phyloP scores from a whole-genome alignment of 2,888 invertebrate genomes.

The Caenorhabditis zanzibari region DNA sequence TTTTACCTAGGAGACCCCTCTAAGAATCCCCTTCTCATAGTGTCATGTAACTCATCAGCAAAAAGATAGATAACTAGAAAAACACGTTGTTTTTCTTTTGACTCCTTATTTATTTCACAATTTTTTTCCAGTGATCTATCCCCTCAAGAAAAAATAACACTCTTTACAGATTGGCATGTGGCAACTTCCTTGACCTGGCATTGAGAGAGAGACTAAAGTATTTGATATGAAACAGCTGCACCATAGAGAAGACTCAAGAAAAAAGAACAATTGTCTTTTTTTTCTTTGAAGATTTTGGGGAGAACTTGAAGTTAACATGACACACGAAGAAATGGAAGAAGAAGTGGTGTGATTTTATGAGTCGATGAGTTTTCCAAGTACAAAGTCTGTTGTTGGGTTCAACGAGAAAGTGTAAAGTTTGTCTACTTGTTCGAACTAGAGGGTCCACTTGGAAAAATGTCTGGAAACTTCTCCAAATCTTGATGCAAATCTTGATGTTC shows the following conservation, averaged over 20 bases:
- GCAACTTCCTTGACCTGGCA: conserved; percentile 17
- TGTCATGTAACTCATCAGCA: conserved; percentile 23
- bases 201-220: background rate
- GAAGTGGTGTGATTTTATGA: conserved; percentile 15
- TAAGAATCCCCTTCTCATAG: background rate
- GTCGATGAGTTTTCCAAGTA: background rate
- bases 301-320: conserved; percentile 5
- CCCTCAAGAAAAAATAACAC: conserved; percentile 30
- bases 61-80: conserved; percentile 1
- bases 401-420: background rate
- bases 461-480: no score
- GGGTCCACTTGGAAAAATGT: no score
- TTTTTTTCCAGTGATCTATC: conserved; percentile 16
- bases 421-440: background rate
- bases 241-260: background rate
- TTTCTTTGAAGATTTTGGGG: conserved; percentile 10
- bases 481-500: no score
- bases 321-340: background rate
- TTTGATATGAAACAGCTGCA: conserved; percentile 13
- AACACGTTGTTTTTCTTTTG: conserved; percentile 35
- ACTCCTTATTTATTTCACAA: conserved; percentile 2
- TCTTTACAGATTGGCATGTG: conserved; percentile 15
- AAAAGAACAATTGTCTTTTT: conserved; percentile 15
- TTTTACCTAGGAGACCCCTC: background rate
- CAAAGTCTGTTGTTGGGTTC: background rate